phyloP scores from a whole-genome alignment of 2,888 invertebrate genomes.

The Hemistola chrysoprasaria region DNA sequence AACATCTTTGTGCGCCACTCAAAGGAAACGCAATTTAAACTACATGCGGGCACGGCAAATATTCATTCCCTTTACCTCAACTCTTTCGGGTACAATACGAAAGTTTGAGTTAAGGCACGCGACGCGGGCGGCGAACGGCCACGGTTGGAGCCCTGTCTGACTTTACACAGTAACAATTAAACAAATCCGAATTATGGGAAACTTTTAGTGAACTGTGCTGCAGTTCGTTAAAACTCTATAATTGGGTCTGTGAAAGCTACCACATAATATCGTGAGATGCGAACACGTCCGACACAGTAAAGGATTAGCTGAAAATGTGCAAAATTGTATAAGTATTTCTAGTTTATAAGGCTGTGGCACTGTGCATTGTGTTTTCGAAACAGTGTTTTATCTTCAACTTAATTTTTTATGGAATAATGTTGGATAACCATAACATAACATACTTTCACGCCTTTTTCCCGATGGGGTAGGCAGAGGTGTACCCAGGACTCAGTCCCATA shows the following conservation, averaged over 20 bases:
- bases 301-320: constrained; percentile 38
- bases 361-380: constrained; percentile 11
- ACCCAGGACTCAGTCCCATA: no score
- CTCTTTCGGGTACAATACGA: constrained; percentile 44
- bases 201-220: constrained; percentile 43
- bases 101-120: constrained; percentile 41
- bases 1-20: constrained; percentile 58
- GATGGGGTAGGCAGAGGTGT: no score
- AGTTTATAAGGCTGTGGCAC: constrained; percentile 6
- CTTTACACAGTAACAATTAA: constrained; percentile 41
- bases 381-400: constrained; percentile 1
- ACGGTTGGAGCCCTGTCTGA: constrained; percentile 15
- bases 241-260: constrained; percentile 42
- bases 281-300: constrained; percentile 35
- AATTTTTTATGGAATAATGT: no score
- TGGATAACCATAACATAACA: no score
- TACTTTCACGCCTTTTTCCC: no score
- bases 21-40: constrained; percentile 73
- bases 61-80: constrained; percentile 52
- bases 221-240: constrained; percentile 59
- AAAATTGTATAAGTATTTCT: constrained; percentile 32
- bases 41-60: constrained; percentile 66
- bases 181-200: constrained; percentile 46
- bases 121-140: constrained; percentile 16
- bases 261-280: constrained; percentile 32